A percentile compares a stretch with the other conserved stretches of the same genome.
Conservation (phyloP, 2,797 vertebrate genomes). For the Lacerta bilineata region DNA sequence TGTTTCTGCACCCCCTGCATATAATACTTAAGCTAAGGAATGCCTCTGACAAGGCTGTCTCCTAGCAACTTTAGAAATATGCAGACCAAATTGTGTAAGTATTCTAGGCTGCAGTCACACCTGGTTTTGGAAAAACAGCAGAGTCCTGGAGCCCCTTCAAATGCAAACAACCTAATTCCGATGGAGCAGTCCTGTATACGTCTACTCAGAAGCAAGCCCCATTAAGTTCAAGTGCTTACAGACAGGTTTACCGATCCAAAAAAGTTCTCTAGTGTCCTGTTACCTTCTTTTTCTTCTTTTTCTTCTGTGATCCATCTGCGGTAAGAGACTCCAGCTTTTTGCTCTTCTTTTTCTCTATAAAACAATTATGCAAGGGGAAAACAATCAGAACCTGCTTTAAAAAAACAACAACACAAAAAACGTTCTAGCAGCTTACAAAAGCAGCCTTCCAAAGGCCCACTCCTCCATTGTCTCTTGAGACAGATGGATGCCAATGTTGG, state of each 20-base stretch:
- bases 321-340: constrained; percentile 65
- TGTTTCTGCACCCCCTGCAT: background rate
- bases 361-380: constrained; percentile 69
- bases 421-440: background rate
- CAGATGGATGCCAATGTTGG: too few relatives aligned
- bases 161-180: background rate
- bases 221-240: background rate
- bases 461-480: too few relatives aligned
- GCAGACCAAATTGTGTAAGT: background rate
- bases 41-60: too few relatives aligned
- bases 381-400: background rate
- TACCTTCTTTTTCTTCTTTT: constrained; percentile 83
- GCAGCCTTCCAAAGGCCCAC: background rate
- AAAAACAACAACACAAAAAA: background rate
- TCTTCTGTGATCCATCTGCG: constrained; percentile 67
- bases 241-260: background rate
- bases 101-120: background rate
- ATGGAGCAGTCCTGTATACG: too few relatives aligned
- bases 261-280: background rate
- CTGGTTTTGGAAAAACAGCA: background rate
- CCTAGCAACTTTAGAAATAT: background rate
- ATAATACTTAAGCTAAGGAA: background rate
- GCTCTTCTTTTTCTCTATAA: constrained; percentile 76
- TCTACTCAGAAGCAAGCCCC: background rate
- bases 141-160: background rate